These are phyloP conservation scores for Caradrina clavipalpis DNA, from an alignment of 2,888 invertebrate genomes.

Conservation along the genomic window DNA sequence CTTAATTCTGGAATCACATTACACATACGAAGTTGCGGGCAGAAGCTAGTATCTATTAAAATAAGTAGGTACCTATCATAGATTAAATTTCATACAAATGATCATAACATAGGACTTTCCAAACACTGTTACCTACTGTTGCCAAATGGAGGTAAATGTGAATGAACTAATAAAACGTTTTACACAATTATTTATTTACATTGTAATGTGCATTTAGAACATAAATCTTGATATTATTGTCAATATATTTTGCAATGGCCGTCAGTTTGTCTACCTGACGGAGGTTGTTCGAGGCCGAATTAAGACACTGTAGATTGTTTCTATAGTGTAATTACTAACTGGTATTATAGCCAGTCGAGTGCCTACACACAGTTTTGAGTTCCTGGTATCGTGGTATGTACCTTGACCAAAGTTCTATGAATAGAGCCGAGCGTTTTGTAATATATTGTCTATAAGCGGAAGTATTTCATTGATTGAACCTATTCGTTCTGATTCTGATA, in stretches of 20 bases:
- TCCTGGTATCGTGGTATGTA: conserved; percentile 23
- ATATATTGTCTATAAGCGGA: too few species aligned
- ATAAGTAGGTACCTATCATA: neutral
- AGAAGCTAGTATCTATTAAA: too few species aligned
- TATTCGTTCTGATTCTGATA: too few species aligned
- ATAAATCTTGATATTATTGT: conserved; percentile 39
- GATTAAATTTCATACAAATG: neutral
- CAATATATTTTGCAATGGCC: conserved; percentile 32
- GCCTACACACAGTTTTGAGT: conserved; percentile 16
- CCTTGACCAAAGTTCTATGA: too few species aligned
- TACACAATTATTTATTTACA: conserved; percentile 43
- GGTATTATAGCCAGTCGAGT: conserved; percentile 14
- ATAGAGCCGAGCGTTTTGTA: too few species aligned
- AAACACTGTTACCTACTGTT: conserved; percentile 21
- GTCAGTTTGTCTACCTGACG: conserved; percentile 19
- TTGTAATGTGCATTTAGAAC: conserved; percentile 28
- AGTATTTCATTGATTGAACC: too few species aligned
- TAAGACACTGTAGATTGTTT: conserved; percentile 45
- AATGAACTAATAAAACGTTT: conserved; percentile 25
- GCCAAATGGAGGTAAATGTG: conserved; percentile 31
- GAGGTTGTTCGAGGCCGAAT: conserved; percentile 53
- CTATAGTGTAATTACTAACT: conserved; percentile 36
- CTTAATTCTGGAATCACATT: too few species aligned
- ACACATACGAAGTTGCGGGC: too few species aligned
- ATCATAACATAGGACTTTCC: conserved; percentile 19